phyloP scores from a whole-genome alignment of 2,888 invertebrate species.

The Spisula solida region DNA sequence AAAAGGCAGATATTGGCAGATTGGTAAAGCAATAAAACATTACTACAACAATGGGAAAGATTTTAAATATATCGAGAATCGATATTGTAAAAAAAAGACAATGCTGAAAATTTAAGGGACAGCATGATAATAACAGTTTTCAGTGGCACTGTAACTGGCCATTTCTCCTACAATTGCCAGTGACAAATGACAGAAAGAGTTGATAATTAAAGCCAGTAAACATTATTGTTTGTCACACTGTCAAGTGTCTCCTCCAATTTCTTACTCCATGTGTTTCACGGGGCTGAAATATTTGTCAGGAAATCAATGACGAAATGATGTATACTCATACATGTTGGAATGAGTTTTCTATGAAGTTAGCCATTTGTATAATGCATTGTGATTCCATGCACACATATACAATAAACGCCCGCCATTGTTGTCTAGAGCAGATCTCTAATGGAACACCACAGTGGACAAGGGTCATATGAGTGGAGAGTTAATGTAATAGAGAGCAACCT shows the following conservation, averaged over 20 bases:
- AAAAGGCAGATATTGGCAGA: too few species aligned
- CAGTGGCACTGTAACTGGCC: background rate
- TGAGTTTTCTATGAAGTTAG: background rate
- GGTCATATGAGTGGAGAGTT: too few species aligned
- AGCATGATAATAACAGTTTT: background rate
- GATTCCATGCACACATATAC: background rate
- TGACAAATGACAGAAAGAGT: background rate
- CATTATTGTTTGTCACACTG: conserved; percentile 26
- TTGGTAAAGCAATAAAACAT: too few species aligned
- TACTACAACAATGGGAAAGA: too few species aligned
- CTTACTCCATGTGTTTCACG: background rate
- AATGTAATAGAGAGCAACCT: too few species aligned
- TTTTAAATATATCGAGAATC: background rate
- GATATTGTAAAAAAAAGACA: background rate
- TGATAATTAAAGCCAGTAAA: conserved; percentile 24
- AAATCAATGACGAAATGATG: conserved; percentile 26
- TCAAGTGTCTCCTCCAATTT: conserved; percentile 20
- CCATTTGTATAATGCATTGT: conserved; percentile 19
- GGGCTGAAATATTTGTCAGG: conserved; percentile 7
- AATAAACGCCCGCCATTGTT: background rate
- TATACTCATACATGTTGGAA: background rate
- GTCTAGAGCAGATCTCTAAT: background rate
- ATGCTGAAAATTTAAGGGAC: background rate
- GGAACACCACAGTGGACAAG: background rate
- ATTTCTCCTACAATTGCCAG: background rate